Percentiles rank a stretch among this genome's conserved stretches.
phyloP scores from a whole-genome alignment of 2,888 invertebrate species.

The Cabera pusaria region DNA sequence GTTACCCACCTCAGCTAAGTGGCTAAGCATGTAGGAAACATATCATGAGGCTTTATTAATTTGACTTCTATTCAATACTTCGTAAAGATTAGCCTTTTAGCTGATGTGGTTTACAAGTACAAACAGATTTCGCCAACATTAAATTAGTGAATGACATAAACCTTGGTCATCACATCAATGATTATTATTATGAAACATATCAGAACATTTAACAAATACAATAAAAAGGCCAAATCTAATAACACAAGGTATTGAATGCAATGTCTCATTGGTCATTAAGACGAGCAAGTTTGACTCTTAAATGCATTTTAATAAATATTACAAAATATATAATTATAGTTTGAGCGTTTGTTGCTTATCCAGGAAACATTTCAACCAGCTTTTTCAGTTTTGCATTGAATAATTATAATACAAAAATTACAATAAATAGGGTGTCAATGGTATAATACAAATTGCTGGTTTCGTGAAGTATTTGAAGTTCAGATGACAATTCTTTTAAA shows the following conservation, averaged over 20 bases:
- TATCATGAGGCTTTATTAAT: no score
- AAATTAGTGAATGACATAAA: no score
- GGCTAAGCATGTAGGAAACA: no score
- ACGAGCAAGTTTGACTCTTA: conserved; percentile 31
- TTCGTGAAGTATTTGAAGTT: no score
- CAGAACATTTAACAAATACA: no score
- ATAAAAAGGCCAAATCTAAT: conserved; percentile 32
- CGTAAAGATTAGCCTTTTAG: no score
- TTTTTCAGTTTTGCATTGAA: neutral
- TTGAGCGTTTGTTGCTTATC: neutral
- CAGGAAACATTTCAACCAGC: neutral
- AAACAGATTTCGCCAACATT: no score
- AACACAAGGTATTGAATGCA: conserved; percentile 35
- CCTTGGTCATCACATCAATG: conserved; percentile 11
- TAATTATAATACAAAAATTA: conserved; percentile 23
- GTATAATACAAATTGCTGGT: neutral
- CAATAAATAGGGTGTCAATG: conserved; percentile 13
- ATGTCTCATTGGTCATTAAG: conserved; percentile 37
- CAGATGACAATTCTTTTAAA: no score
- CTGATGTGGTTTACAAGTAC: neutral
- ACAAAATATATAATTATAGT: conserved; percentile 3
- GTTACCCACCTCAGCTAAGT: no score
- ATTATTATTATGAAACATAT: no score
- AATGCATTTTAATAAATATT: conserved; percentile 15
- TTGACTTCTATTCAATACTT: neutral